Conservation (phyloP, 1,140 invertebrate genomes). For the Drosophila pandora region DNA sequence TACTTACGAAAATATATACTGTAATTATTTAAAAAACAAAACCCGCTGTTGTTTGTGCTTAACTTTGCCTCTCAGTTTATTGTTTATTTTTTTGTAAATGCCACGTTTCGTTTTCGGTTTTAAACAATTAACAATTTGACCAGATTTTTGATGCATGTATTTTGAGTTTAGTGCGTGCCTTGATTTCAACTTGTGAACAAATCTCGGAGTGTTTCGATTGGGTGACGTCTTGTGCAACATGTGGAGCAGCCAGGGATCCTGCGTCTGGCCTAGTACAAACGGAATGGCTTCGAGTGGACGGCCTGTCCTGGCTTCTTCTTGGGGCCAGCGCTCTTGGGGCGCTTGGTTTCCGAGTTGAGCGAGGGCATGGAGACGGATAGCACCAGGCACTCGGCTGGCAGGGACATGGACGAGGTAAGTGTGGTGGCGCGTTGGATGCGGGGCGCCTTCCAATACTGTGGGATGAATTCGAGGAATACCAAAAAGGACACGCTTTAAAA, state of each 20-base stretch:
- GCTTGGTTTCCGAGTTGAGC: constrained; percentile 72
- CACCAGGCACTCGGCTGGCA: constrained; percentile 82
- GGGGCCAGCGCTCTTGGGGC: constrained; percentile 79
- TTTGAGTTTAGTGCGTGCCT: constrained; percentile 53
- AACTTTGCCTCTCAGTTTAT: constrained; percentile 64
- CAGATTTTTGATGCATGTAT: constrained; percentile 41
- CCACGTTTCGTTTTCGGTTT: constrained; percentile 63
- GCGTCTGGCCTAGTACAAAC: constrained; percentile 64
- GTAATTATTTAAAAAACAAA: constrained; percentile 73
- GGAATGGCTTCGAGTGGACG: constrained; percentile 80
- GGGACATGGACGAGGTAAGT: constrained; percentile 82
- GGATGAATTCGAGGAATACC: constrained; percentile 18
- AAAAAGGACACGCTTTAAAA: constrained; percentile 1
- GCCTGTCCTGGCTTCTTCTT: constrained; percentile 79
- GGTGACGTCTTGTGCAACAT: constrained; percentile 47
- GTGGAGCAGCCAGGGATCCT: constrained; percentile 28
- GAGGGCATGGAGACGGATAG: constrained; percentile 83
- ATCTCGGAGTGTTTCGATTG: constrained; percentile 48
- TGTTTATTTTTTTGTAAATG: constrained; percentile 74
- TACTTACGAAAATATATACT: constrained; percentile 74
- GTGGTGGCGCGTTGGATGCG: constrained; percentile 80
- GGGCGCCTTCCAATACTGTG: constrained; percentile 79
- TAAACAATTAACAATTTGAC: constrained; percentile 70
- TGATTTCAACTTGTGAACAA: constrained; percentile 63
- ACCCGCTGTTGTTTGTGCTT: constrained; percentile 57